Base-by-base conservation (phyloP, 2,888 invertebrate genomes). In the Leptarthrus brevirostris region DNA sequence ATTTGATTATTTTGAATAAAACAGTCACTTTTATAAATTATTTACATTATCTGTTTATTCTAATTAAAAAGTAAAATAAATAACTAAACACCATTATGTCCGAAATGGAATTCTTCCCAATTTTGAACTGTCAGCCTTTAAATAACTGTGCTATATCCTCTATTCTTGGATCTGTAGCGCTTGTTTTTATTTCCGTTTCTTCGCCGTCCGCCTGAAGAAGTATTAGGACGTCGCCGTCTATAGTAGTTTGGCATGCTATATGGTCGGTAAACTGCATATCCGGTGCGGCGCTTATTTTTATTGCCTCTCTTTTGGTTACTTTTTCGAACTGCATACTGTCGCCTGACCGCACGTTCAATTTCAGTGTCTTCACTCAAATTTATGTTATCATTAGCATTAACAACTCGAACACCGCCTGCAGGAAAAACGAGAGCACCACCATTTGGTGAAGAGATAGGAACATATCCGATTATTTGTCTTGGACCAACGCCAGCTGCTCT, bases 341-440 rank as follows among this genome's bases (percentile, higher is more conserved):
- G n/a, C 26, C 36, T 8, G 8, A 58, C 36, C 1, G 58, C 64
- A 6, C 64, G 64, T n/a, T 18, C 44, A 47, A 24, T 40, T 40
- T 40, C 26, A n/a, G 1, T 22, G 20, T 66, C 64, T 14, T 66
- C 44, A 2, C 20, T 40, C 0, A 24, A 44, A 26, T 44, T 24
- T 0, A 24, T 20, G 5, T 24, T n/a, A 4, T 71, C 53, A 24
- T 24, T 3, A 12, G 24, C n/a, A 16, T 36, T 34, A 3, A 72
- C 44, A 8, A 72, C 20, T 2, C 56, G 56, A 12, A 58, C 24
- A 26, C 40, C 56, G 5, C 72, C 56, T 5, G 58, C 44, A 3
- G 72, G 72, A 18, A 72, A 72, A 12, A 58, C 40, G n/a, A 58
- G n/a, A 30, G 30, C 30, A 10, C 6, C 44, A 26, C 56, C 56